These are phyloP conservation scores for Seriola rivoliana DNA, from an alignment of 2,113 vertebrate genomes.

Conservation along the genomic window DNA sequence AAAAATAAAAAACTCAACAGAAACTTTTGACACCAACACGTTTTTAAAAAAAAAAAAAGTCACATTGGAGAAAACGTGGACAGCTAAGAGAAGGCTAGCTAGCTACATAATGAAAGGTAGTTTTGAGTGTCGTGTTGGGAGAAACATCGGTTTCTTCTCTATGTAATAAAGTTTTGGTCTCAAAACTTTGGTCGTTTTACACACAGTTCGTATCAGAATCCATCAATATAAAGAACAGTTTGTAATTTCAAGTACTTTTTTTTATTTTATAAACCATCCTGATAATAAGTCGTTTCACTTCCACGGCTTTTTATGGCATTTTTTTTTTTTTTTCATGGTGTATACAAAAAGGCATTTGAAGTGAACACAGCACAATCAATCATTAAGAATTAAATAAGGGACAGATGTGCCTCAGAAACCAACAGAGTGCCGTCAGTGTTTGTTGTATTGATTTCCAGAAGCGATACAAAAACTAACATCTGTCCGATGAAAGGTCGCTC, in stretches of 20 bases:
- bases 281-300: slow-evolving; percentile 29
- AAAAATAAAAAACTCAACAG: slow-evolving; percentile 22
- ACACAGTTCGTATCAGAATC: slow-evolving; percentile 41
- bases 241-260: slow-evolving; percentile 56
- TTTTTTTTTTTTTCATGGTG: slow-evolving; percentile 1
- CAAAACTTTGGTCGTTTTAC: slow-evolving; percentile 80
- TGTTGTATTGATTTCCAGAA: slow-evolving; percentile 37
- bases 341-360: slow-evolving; percentile 27
- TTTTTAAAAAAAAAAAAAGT: not conserved
- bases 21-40: slow-evolving; percentile 29
- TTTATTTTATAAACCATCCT: slow-evolving; percentile 21
- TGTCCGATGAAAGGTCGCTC: slow-evolving; percentile 36
- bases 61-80: not conserved
- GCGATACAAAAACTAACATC: slow-evolving; percentile 33
- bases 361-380: slow-evolving; percentile 24
- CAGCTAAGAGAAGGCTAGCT: not conserved
- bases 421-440: slow-evolving; percentile 26
- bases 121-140: slow-evolving; percentile 64
- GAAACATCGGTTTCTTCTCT: slow-evolving; percentile 67
- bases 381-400: slow-evolving; percentile 29
- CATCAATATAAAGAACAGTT: slow-evolving; percentile 32
- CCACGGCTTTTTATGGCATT: slow-evolving; percentile 36
- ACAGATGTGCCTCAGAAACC: slow-evolving; percentile 42
- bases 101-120: slow-evolving; percentile 59
- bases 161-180: slow-evolving; percentile 74